A percentile compares a stretch with the other conserved stretches of the same genome.
phyloP scores from a whole-genome alignment of 2,797 vertebrate genomes.

The Esox masquinongy region DNA sequence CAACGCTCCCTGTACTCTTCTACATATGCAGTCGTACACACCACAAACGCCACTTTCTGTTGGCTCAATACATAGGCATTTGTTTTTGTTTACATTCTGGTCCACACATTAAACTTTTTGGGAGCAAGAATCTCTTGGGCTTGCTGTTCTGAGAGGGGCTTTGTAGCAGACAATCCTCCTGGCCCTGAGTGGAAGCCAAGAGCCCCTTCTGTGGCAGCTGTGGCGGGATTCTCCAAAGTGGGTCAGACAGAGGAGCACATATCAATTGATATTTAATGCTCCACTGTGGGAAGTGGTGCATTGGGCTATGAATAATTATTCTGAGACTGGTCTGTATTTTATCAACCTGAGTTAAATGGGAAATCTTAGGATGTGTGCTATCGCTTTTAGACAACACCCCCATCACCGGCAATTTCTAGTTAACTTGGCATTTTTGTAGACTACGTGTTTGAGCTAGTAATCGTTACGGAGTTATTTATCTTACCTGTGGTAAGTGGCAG shows the following conservation, averaged over 20 bases:
- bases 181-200: slow-evolving; percentile 57
- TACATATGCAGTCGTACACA: slow-evolving; percentile 24
- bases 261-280: slow-evolving; percentile 76
- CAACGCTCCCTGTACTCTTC: slow-evolving; percentile 41
- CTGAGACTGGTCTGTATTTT: too few species aligned
- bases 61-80: slow-evolving; percentile 10
- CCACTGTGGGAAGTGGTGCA: slow-evolving; percentile 60
- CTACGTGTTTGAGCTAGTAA: too few species aligned
- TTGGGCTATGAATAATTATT: slow-evolving; percentile 66
- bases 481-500: too few species aligned
- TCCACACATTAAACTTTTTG: slow-evolving; percentile 37
- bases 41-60: slow-evolving; percentile 6
- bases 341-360: too few species aligned
- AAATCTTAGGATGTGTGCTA: too few species aligned
- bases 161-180: slow-evolving; percentile 48
- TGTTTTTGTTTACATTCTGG: slow-evolving; percentile 41
- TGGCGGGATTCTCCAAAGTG: slow-evolving; percentile 67
- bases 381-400: too few species aligned
- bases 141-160: slow-evolving; percentile 51
- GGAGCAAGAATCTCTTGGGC: slow-evolving; percentile 41
- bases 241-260: slow-evolving; percentile 69
- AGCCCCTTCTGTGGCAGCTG: slow-evolving; percentile 62
- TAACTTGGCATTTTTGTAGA: too few species aligned
- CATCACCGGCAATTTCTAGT: too few species aligned
- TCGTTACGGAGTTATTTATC: too few species aligned